Evolutionary conservation across 2,888 invertebrate genomes (phyloP).

Genomic region (Diadegma fenestrale): DNA sequence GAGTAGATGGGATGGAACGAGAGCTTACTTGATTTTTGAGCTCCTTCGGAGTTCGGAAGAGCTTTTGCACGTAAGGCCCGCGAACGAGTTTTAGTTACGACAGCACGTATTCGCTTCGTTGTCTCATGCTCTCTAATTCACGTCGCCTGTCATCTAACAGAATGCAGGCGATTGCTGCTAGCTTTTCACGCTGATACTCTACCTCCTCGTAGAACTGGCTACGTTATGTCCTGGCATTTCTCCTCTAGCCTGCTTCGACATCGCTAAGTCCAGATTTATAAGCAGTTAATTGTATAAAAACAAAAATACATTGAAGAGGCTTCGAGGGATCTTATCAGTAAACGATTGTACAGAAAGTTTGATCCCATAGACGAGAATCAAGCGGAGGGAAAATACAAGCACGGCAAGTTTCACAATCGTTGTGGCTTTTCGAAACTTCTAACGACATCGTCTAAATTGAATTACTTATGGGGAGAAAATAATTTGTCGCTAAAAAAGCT

Average conservation of each 20-base stretch:
- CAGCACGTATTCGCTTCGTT: constrained; percentile 23
- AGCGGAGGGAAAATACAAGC: not conserved
- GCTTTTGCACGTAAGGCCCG: not conserved
- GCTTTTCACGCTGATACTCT: constrained; percentile 3
- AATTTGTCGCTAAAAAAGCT: too few species aligned
- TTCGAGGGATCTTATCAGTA: not conserved
- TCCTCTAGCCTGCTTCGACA: not conserved
- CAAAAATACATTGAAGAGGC: not conserved
- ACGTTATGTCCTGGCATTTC: not conserved
- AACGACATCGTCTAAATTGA: not conserved
- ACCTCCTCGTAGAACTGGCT: not conserved
- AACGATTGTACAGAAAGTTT: not conserved
- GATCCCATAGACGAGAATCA: not conserved
- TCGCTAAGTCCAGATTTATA: not conserved
- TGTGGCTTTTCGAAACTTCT: too few species aligned
- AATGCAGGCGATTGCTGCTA: not conserved
- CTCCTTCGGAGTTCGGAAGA: not conserved
- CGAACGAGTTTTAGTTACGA: constrained; percentile 29
- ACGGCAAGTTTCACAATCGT: not conserved
- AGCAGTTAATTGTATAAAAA: not conserved
- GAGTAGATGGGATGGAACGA: constrained; percentile 6
- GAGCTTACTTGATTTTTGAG: constrained; percentile 7
- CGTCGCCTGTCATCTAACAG: constrained; percentile 8
- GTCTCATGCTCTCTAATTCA: constrained; percentile 15
- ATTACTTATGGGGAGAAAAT: not conserved